Evolutionary conservation across 2,888 invertebrate genomes (phyloP).

Genomic region (Limnephilus lunatus): DNA sequence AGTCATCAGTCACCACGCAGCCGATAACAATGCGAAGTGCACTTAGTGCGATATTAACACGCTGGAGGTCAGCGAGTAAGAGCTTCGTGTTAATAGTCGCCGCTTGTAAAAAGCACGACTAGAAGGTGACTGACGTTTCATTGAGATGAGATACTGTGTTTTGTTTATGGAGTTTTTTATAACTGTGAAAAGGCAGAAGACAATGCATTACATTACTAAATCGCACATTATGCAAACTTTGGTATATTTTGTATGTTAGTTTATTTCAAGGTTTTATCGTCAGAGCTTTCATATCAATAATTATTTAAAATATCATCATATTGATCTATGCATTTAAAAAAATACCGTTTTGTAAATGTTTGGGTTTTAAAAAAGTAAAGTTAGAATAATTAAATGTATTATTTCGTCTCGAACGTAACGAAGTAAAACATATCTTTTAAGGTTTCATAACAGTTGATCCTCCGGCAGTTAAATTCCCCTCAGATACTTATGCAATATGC

Average conservation of each 20-base stretch:
- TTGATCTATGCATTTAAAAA: too few relatives aligned
- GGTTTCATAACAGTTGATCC: too few relatives aligned
- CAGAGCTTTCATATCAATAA: too few relatives aligned
- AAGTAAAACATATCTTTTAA: too few relatives aligned
- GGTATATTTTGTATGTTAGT: neutral
- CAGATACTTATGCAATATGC: too few relatives aligned
- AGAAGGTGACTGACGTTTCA: neutral
- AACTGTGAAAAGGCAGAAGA: neutral
- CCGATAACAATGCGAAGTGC: slow-evolving; percentile 14
- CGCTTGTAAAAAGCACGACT: neutral
- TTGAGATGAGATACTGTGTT: neutral
- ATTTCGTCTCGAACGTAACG: too few relatives aligned
- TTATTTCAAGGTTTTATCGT: too few relatives aligned
- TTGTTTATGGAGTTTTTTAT: neutral
- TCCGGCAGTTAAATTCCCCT: too few relatives aligned
- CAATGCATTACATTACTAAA: neutral
- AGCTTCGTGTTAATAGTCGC: neutral
- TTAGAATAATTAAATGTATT: too few relatives aligned
- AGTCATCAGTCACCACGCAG: slow-evolving; percentile 2
- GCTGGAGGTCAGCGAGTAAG: slow-evolving; percentile 2
- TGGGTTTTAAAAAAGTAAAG: too few relatives aligned
- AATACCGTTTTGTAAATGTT: too few relatives aligned
- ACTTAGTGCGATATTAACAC: slow-evolving; percentile 8
- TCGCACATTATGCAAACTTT: neutral
- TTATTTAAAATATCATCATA: too few relatives aligned